Conservation (phyloP, 2,888 invertebrate species). For the Eupithecia vulgata region DNA sequence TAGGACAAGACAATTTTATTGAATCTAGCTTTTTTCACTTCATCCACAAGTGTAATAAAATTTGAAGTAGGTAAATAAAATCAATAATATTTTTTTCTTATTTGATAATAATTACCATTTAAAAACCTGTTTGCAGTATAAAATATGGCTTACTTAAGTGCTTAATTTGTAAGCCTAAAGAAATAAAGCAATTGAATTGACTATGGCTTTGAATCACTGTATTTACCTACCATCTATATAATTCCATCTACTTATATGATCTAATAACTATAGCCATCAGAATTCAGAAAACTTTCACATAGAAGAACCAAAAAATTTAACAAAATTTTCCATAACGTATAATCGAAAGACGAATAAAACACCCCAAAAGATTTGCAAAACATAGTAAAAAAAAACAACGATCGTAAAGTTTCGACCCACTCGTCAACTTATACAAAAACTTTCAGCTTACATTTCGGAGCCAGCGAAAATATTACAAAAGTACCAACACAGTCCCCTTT, state of each 20-base stretch:
- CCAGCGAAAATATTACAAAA: conserved; percentile 46
- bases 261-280: neutral
- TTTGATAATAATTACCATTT: too few relatives aligned
- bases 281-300: neutral
- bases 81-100: too few relatives aligned
- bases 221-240: neutral
- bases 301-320: neutral
- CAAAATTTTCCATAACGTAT: neutral
- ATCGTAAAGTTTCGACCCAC: conserved; percentile 4
- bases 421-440: conserved; percentile 23
- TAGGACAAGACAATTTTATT: conserved; percentile 5
- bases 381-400: conserved; percentile 11
- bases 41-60: too few relatives aligned
- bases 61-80: too few relatives aligned
- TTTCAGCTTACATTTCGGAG: conserved; percentile 30
- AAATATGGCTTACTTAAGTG: too few relatives aligned
- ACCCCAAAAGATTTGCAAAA: neutral
- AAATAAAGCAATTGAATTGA: too few relatives aligned
- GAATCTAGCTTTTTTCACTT: too few relatives aligned
- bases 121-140: too few relatives aligned
- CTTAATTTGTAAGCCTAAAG: too few relatives aligned
- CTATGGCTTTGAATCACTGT: too few relatives aligned
- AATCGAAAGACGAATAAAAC: neutral
- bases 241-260: too few relatives aligned
- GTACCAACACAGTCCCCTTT: conserved; percentile 52